phyloP scores from a whole-genome alignment of 2,888 invertebrate species.

The Leucophora obtusa region DNA sequence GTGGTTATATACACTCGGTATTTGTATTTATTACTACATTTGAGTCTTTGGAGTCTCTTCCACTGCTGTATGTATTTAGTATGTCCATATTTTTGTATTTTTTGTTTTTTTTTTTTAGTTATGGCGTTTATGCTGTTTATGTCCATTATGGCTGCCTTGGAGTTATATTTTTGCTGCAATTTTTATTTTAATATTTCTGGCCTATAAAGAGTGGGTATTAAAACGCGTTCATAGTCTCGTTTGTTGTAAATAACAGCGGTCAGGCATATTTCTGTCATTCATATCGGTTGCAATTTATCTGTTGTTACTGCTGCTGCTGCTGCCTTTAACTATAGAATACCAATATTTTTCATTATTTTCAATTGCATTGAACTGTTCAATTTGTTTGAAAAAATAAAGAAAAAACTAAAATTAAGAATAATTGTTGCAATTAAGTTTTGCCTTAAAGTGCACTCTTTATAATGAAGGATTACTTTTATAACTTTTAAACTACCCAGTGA shows the following conservation, averaged over 20 bases:
- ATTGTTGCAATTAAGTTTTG: conserved; percentile 42
- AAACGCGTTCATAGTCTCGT: conserved; percentile 42
- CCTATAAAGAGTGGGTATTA: conserved; percentile 48
- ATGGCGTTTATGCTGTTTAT: conserved; percentile 58
- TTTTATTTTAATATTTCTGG: conserved; percentile 13
- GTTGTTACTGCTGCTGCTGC: conserved; percentile 27
- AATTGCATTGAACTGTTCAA: conserved; percentile 23
- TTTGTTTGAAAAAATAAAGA: background rate
- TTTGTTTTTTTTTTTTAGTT: conserved; percentile 25
- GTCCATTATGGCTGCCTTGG: conserved; percentile 60
- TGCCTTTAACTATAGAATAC: conserved; percentile 18
- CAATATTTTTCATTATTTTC: conserved; percentile 27
- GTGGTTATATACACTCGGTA: conserved; percentile 39
- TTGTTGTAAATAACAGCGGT: conserved; percentile 16
- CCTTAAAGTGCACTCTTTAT: conserved; percentile 29
- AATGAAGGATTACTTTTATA: conserved; percentile 7
- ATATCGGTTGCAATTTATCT: conserved; percentile 52
- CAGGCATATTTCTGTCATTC: conserved; percentile 36
- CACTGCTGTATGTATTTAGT: conserved; percentile 16
- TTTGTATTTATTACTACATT: conserved; percentile 45
- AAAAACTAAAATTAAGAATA: conserved; percentile 35
- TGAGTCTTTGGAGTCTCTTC: conserved; percentile 18
- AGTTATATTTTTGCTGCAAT: conserved; percentile 28
- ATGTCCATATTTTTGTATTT: conserved; percentile 20
- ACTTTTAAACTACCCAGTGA: conserved; percentile 26